A percentile compares a stretch with the other conserved stretches of the same genome.
Conservation (phyloP, 2,888 invertebrate genomes). For the Caenorhabditis wallacei region DNA sequence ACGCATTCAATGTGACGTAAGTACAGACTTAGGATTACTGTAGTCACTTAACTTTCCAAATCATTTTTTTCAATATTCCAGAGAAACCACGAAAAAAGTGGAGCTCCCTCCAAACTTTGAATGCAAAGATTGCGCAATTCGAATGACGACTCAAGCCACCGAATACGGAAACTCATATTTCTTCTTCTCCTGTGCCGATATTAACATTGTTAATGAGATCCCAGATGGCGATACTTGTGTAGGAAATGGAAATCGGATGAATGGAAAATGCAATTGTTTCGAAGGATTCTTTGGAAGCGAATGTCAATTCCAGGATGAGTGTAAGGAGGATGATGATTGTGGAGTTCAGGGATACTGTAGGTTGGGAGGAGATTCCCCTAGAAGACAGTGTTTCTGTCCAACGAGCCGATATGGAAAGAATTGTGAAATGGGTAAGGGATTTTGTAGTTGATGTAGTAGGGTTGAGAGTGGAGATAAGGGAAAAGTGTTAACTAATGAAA, state of each 20-base stretch:
- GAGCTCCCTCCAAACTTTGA: constrained; percentile 90
- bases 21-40: no score
- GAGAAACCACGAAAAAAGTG: constrained; percentile 91
- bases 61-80: no score
- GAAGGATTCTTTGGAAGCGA: constrained; percentile 53
- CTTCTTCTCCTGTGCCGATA: constrained; percentile 97
- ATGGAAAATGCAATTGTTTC: constrained; percentile 81
- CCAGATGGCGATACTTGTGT: constrained; percentile 91
- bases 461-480: not conserved
- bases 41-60: no score
- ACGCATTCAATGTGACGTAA: constrained; percentile 74
- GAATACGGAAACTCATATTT: constrained; percentile 92
- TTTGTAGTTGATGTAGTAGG: no score
- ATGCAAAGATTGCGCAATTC: constrained; percentile 93
- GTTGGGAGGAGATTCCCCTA: constrained; percentile 85
- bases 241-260: constrained; percentile 87
- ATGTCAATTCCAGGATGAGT: constrained; percentile 87
- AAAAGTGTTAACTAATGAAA: no score
- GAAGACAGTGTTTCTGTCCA: constrained; percentile 90
- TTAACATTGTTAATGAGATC: constrained; percentile 84
- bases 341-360: constrained; percentile 90
- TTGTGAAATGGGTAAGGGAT: constrained; percentile 65
- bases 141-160: constrained; percentile 92
- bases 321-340: constrained; percentile 91
- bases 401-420: constrained; percentile 88